Conservation (phyloP, 1,140 invertebrate genomes). For the Drosophila nigromelanica region DNA sequence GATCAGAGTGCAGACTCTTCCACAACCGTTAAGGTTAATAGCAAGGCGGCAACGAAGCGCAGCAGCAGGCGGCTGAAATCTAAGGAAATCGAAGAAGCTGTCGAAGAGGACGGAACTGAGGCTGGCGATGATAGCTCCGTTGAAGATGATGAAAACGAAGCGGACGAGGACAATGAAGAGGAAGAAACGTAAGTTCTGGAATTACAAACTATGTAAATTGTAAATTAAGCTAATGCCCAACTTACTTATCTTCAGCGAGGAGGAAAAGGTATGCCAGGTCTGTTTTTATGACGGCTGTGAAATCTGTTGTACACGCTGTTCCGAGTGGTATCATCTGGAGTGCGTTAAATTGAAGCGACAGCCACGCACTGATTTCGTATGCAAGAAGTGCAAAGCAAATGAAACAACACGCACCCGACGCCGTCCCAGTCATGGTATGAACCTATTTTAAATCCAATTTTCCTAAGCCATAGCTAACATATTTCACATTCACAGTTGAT, state of each 20-base stretch:
- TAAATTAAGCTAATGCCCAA: background rate
- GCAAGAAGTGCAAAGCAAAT: constrained; percentile 62
- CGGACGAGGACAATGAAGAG: constrained; percentile 78
- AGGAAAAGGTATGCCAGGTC: constrained; percentile 62
- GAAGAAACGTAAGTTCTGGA: constrained; percentile 52
- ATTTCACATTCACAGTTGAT: constrained; percentile 31
- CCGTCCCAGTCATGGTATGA: constrained; percentile 57
- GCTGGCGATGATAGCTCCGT: constrained; percentile 9
- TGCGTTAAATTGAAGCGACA: constrained; percentile 63
- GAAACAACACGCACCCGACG: constrained; percentile 40
- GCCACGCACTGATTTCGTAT: constrained; percentile 66
- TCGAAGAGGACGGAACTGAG: constrained; percentile 84
- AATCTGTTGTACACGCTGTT: constrained; percentile 62
- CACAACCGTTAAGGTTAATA: constrained; percentile 29
- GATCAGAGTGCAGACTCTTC: constrained; percentile 41
- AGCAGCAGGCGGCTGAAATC: constrained; percentile 49
- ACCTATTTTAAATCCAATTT: background rate
- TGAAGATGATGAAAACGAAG: constrained; percentile 20
- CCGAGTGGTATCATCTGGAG: constrained; percentile 67
- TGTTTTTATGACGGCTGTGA: constrained; percentile 80
- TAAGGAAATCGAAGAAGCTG: constrained; percentile 64
- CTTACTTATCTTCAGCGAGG: constrained; percentile 32
- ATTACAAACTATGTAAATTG: background rate
- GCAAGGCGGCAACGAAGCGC: constrained; percentile 6
- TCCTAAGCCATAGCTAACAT: background rate